These are phyloP conservation scores for Euplagia quadripunctaria DNA, from an alignment of 2,888 invertebrate species.

Conservation along the genomic window DNA sequence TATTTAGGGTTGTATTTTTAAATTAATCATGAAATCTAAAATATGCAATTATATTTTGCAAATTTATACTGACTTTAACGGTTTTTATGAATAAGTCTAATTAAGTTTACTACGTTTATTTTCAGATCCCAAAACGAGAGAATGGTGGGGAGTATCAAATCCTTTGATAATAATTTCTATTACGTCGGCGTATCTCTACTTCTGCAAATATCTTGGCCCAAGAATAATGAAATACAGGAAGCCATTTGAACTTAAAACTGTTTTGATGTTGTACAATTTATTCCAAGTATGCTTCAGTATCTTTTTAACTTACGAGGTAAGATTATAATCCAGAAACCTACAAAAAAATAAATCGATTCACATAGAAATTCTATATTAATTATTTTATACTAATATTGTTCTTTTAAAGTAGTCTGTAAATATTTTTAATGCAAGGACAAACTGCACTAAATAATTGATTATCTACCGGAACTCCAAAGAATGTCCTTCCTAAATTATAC, in stretches of 20 bases:
- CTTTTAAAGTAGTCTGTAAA: no score
- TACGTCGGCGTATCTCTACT: constrained; percentile 33
- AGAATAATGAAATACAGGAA: constrained; percentile 88
- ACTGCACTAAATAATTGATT: no score
- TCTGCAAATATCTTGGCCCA: constrained; percentile 43
- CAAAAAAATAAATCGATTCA: no score
- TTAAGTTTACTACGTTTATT: constrained; percentile 11
- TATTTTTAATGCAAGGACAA: no score
- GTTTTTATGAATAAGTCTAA: not conserved
- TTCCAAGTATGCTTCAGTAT: constrained; percentile 82
- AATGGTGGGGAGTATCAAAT: constrained; percentile 45
- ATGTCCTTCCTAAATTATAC: no score
- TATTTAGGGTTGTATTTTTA: no score
- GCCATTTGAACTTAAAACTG: constrained; percentile 89
- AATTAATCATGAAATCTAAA: no score
- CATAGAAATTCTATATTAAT: no score
- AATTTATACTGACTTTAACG: not conserved
- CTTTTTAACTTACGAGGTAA: constrained; percentile 40
- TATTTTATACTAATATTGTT: no score
- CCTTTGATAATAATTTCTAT: constrained; percentile 40
- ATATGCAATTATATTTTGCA: not conserved
- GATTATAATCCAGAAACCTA: not conserved
- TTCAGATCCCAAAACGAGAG: constrained; percentile 56
- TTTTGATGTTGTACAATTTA: constrained; percentile 92
- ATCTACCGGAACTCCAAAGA: no score